Evolutionary conservation across 2,888 invertebrate species (phyloP).

Genomic region (Smittia aterrima): DNA sequence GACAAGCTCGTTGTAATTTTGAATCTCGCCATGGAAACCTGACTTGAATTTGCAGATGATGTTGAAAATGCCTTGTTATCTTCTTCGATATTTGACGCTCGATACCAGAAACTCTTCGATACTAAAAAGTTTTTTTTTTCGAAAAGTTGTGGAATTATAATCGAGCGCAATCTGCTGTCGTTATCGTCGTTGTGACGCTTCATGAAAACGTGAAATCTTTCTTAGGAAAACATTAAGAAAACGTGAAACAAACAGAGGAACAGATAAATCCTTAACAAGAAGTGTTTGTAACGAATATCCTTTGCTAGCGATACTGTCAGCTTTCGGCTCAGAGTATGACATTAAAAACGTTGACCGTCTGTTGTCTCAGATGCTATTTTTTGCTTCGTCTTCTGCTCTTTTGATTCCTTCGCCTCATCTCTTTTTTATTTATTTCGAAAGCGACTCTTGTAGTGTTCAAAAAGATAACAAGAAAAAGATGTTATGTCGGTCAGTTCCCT

Average conservation of each 20-base stretch:
- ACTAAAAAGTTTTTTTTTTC: not conserved
- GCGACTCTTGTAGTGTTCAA: conserved; percentile 9
- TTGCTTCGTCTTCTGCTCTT: not conserved
- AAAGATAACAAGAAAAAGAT: conserved; percentile 13
- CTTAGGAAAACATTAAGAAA: not conserved
- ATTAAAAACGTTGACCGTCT: conserved; percentile 39
- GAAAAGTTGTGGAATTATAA: not conserved
- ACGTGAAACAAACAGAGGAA: conserved; percentile 5
- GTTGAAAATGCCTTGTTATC: not conserved
- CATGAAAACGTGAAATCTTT: not conserved
- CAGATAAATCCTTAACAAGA: conserved; percentile 2
- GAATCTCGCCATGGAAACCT: not conserved
- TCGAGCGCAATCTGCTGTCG: not conserved
- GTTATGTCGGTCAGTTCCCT: conserved; percentile 8
- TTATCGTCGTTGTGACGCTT: not conserved
- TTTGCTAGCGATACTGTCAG: conserved; percentile 37
- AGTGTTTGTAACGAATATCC: conserved; percentile 23
- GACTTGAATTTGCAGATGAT: conserved; percentile 7
- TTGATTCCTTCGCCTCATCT: not conserved
- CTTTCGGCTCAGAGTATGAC: conserved; percentile 16
- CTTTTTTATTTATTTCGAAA: not conserved
- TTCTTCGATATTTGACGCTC: not conserved
- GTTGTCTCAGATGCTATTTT: conserved; percentile 31
- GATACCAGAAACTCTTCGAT: not conserved
- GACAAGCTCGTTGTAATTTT: not conserved